phyloP scores from a whole-genome alignment of 2,888 invertebrate species.

The Sinodicranocentrus sp. region DNA sequence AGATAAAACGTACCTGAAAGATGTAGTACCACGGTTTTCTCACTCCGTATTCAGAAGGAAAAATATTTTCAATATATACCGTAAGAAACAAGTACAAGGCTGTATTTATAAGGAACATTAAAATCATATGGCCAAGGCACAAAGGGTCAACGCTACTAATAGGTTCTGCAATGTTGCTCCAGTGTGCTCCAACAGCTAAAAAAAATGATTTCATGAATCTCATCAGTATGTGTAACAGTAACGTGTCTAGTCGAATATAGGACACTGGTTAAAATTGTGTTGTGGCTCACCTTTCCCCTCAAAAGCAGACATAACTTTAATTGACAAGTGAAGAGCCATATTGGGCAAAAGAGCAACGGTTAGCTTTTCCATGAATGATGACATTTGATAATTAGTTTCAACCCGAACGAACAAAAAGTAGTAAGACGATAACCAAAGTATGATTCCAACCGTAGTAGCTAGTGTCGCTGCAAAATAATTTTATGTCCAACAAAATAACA shows the following conservation, averaged over 20 bases:
- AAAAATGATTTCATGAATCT: too few species aligned
- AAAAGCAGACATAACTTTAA: constrained; percentile 75
- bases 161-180: constrained; percentile 77
- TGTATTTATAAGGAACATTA: constrained; percentile 77
- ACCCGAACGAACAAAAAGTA: constrained; percentile 42
- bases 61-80: constrained; percentile 83
- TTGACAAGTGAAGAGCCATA: constrained; percentile 76
- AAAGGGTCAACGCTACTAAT: constrained; percentile 77
- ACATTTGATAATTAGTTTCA: constrained; percentile 62
- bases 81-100: constrained; percentile 81
- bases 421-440: constrained; percentile 76
- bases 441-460: constrained; percentile 77
- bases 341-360: constrained; percentile 76
- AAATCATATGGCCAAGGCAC: constrained; percentile 78
- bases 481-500: background rate
- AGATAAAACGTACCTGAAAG: constrained; percentile 80
- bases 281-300: constrained; percentile 76
- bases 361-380: constrained; percentile 72
- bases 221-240: too few species aligned
- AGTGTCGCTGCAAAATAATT: constrained; percentile 76
- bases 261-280: too few species aligned
- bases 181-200: constrained; percentile 78
- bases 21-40: constrained; percentile 84
- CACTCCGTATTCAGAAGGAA: constrained; percentile 85
- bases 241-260: too few species aligned